Evolutionary conservation across 2,113 vertebrate species (phyloP).

Genomic region (Sula dactylatra): DNA sequence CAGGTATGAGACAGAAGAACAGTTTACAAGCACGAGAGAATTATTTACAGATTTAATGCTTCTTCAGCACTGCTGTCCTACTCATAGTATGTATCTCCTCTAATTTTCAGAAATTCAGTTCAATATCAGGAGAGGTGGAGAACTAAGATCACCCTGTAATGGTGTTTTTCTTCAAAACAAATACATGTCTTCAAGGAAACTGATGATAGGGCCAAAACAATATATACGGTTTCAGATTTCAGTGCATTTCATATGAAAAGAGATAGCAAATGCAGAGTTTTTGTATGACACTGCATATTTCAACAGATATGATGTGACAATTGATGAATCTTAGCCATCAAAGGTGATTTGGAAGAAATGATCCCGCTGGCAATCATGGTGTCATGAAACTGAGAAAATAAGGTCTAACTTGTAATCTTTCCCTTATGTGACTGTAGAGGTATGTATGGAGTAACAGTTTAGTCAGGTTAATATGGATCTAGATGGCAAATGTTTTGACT

Average conservation of each 20-base stretch:
- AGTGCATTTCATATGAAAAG: neutral
- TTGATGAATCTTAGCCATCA: neutral
- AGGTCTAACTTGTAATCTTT: neutral
- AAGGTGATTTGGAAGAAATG: neutral
- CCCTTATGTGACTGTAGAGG: neutral
- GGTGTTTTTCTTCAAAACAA: neutral
- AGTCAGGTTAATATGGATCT: neutral
- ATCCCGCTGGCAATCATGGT: neutral
- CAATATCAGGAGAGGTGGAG: neutral
- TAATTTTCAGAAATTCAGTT: neutral
- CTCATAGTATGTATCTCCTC: neutral
- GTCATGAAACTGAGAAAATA: neutral
- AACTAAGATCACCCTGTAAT: neutral
- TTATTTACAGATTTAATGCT: neutral
- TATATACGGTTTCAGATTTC: neutral
- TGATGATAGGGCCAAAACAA: neutral
- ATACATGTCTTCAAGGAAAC: neutral
- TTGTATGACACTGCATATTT: neutral
- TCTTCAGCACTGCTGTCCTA: neutral
- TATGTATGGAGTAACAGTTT: neutral
- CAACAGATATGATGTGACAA: neutral
- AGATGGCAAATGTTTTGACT: neutral
- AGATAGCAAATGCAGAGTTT: neutral
- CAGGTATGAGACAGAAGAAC: neutral
- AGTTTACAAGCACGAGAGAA: neutral